Base-by-base conservation (phyloP, 1,140 invertebrate species). In the Hyles vespertilio region DNA sequence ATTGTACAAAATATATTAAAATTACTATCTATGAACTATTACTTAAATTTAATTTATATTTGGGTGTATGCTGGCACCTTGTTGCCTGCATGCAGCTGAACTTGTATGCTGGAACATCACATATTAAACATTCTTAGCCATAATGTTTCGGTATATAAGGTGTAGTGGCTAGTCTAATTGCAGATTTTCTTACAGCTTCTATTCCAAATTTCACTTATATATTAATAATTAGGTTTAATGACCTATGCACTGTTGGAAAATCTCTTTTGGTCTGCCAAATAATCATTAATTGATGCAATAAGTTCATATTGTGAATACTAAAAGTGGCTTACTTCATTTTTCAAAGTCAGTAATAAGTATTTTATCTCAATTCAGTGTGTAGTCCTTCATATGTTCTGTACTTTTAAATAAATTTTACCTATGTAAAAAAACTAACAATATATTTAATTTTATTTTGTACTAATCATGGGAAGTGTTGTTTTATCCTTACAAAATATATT, bases 1-100 rank as follows among this genome's bases (percentile, higher is more conserved):
- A 90, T 89, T 90, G 89, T 90, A 90, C 88, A 90, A 90, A 90
- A 89, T 89, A 89, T 89, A 87, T 85, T 88, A 90, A 84, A 89
- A 89, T 89, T 87, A 90, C 81, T 88, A 89, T 85, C 80, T 87
- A 84, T 87, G 74, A 84, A 89, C 77, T 78, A 80, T 76, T 89
- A 83, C 79, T 83, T 84, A 84, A 84, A 79, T 81, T 74, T 82
- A 84, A 88, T 85, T 87, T 87, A 88, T 87, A 87, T 88, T 86
- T 85, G 81, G 84, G 77, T 87, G 88, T 87, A 77, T 86, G 82
- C 87, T 79, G 84, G 81, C 78, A 72, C 69, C 69, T 74, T 70
- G 76, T 83, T 84, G 84, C 81, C 83, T 84, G 80, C 78, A 79
- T 83, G 79, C 84, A 82, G 74, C 80, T 82, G 73, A 81, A 83